A percentile compares a stretch with the other conserved stretches of the same genome.
Conservation (phyloP, 2,888 invertebrate genomes). For the Graphium colonna region DNA sequence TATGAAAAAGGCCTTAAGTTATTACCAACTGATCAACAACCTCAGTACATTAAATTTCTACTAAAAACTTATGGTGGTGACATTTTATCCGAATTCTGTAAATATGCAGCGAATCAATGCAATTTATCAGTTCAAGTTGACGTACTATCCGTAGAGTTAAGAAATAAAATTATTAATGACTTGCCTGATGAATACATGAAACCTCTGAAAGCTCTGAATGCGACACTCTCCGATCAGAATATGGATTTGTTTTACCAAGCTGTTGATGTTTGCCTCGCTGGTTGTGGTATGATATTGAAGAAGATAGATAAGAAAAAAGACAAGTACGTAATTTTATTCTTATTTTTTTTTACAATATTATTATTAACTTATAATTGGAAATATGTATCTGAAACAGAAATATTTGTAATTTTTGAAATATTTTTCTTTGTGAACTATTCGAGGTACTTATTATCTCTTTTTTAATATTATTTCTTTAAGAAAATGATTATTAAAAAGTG, state of each 20-base stretch:
- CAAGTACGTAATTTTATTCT: slow-evolving; percentile 56
- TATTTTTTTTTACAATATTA: no score
- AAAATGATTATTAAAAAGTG: no score
- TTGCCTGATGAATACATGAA: slow-evolving; percentile 84
- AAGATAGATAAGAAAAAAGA: slow-evolving; percentile 95
- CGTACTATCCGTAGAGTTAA: slow-evolving; percentile 82
- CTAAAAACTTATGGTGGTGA: slow-evolving; percentile 92
- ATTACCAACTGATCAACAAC: slow-evolving; percentile 82
- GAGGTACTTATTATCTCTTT: no score
- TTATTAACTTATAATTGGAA: no score
- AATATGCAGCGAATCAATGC: slow-evolving; percentile 88
- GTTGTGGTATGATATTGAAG: slow-evolving; percentile 89
- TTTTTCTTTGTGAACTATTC: no score
- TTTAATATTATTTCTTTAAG: no score
- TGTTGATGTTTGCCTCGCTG: slow-evolving; percentile 85
- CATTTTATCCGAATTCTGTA: slow-evolving; percentile 87
- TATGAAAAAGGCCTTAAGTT: slow-evolving; percentile 89
- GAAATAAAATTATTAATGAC: slow-evolving; percentile 85
- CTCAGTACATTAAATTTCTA: slow-evolving; percentile 88
- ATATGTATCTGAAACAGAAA: no score
- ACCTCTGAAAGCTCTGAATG: slow-evolving; percentile 83
- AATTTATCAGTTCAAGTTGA: slow-evolving; percentile 82
- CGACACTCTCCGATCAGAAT: slow-evolving; percentile 83
- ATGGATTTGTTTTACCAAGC: slow-evolving; percentile 89
- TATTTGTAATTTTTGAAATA: no score